Evolutionary conservation across 1,140 invertebrate genomes (phyloP).

Genomic region (Elymnias hypermnestra): DNA sequence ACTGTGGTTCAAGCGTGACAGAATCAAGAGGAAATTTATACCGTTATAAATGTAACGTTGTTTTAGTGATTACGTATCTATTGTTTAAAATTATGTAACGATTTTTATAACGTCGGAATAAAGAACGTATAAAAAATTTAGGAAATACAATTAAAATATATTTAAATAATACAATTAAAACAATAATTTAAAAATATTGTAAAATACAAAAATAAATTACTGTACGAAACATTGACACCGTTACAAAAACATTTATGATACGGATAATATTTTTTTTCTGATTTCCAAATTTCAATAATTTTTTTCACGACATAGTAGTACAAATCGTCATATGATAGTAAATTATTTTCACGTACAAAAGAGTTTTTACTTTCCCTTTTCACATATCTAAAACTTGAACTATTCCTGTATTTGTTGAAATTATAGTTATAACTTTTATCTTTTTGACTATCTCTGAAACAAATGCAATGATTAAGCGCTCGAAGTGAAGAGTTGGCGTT

Average conservation of each 20-base stretch:
- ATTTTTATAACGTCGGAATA: too few species aligned
- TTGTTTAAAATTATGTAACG: background rate
- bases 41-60: background rate
- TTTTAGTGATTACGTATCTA: background rate
- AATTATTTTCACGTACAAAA: background rate
- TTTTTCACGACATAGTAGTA: conserved; percentile 45
- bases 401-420: too few species aligned
- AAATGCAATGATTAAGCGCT: conserved; percentile 19
- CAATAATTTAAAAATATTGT: background rate
- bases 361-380: conserved; percentile 15
- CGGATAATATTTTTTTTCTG: conserved; percentile 16
- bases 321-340: conserved; percentile 39
- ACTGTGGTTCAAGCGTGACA: conserved; percentile 21
- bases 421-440: conserved; percentile 25
- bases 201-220: conserved; percentile 4
- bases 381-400: background rate
- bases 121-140: background rate
- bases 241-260: conserved; percentile 34
- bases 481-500: too few species aligned
- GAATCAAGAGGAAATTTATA: background rate
- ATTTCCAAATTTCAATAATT: conserved; percentile 32
- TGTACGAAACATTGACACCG: conserved; percentile 6
- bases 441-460: conserved; percentile 20
- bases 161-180: background rate
- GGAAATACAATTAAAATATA: background rate